Evolutionary conservation across 2,113 vertebrate genomes (phyloP).

Genomic region (Paracanthobrama guichenoti): DNA sequence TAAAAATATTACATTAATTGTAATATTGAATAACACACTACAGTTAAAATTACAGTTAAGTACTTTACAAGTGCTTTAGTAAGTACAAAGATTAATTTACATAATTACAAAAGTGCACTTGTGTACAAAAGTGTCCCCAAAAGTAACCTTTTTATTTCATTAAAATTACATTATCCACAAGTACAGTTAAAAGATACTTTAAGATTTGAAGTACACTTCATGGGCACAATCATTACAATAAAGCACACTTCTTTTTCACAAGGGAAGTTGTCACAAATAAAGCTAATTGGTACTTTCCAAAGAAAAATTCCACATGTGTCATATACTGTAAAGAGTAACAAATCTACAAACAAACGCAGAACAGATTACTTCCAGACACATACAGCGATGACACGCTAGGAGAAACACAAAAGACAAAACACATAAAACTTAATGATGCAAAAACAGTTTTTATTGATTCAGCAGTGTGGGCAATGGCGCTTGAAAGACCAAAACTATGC

Average conservation of each 20-base stretch:
- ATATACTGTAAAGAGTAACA: background rate
- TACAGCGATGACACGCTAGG: background rate
- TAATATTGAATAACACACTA: too few species aligned
- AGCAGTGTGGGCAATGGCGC: constrained; percentile 10
- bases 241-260: background rate
- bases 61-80: background rate
- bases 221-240: background rate
- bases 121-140: too few species aligned
- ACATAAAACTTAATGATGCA: constrained; percentile 26
- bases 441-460: constrained; percentile 34
- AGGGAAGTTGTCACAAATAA: background rate
- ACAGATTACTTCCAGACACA: constrained; percentile 27
- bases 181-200: background rate
- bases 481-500: background rate
- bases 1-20: too few species aligned
- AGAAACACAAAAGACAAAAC: constrained; percentile 41
- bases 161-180: too few species aligned
- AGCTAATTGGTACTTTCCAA: background rate
- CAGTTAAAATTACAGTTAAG: background rate
- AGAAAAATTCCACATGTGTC: background rate
- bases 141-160: background rate
- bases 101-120: background rate
- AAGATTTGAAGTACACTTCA: background rate
- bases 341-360: constrained; percentile 6
- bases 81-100: background rate